These are phyloP conservation scores for Leptopilina boulardi DNA, from an alignment of 1,140 invertebrate genomes.

Conservation along the genomic window DNA sequence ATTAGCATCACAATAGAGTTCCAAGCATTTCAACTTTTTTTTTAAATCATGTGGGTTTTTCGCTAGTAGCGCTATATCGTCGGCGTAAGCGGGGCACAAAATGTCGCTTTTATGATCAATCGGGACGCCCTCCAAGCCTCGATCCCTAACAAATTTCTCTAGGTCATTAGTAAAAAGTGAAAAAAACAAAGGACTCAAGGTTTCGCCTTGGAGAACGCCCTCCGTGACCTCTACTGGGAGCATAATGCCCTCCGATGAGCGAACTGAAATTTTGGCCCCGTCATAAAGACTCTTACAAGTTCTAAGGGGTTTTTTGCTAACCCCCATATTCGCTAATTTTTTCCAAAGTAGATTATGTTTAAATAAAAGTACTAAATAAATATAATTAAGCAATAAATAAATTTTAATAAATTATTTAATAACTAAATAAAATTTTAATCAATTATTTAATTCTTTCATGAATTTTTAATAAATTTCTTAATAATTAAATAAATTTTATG, in stretches of 20 bases:
- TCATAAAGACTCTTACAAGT: not conserved
- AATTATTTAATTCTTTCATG: too few relatives aligned
- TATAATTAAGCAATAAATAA: too few relatives aligned
- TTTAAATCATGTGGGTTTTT: not conserved
- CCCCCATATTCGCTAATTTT: too few relatives aligned
- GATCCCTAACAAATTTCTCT: not conserved
- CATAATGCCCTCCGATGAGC: not conserved
- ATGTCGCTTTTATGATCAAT: not conserved
- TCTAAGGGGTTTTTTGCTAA: too few relatives aligned
- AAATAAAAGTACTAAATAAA: too few relatives aligned
- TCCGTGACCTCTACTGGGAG: too few relatives aligned
- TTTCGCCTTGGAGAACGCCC: constrained; percentile 10
- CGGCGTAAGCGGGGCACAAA: not conserved
- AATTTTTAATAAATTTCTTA: too few relatives aligned
- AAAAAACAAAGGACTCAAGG: not conserved
- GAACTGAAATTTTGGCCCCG: not conserved
- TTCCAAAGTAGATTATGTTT: too few relatives aligned
- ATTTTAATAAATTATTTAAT: too few relatives aligned
- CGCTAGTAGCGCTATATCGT: not conserved
- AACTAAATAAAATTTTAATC: too few relatives aligned
- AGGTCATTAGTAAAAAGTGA: not conserved
- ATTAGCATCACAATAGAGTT: not conserved
- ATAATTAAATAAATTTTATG: too few relatives aligned
- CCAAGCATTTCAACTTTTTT: not conserved
- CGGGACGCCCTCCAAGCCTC: not conserved